Base-by-base conservation (phyloP, 2,113 vertebrate genomes). In the Mungos mungo region DNA sequence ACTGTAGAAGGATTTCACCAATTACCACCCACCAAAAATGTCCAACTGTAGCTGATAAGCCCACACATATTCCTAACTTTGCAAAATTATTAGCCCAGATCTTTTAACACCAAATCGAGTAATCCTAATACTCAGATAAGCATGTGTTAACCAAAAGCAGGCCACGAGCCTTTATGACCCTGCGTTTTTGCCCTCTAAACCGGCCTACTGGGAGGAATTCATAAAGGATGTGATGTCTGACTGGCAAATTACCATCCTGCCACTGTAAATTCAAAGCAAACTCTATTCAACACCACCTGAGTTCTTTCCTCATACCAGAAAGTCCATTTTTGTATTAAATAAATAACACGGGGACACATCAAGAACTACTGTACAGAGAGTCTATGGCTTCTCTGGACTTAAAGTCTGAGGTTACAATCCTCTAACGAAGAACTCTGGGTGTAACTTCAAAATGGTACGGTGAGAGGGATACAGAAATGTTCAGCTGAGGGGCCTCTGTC, bases 71-170 rank as follows among this genome's bases (percentile, higher is more conserved):
- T 83, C 35, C 72, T 72, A 89, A 89, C 82, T 86, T 88, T 81
- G 27, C 31, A 86, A 96, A 95, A 90, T 35, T 90, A 45, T 21
- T 90, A 92, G 81, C 27, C n/a, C 35, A 92, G 27, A 91, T 69
- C 65, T 88, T 93, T 41, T 90, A 71, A 80, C 38, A 74, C 71
- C 47, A 93, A 91, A 91, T 63, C 57, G 52, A 88, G n/a, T 52
- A 13, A 88, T 86, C 25, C 93, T 91, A 89, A 77, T n/a, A 57
- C 38, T 81, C 71, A 80, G 45, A 74, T n/a, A 88, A 91, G 65
- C 74, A 69, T 50, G 68, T 71, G 27, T 15, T 63, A 21, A 82
- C 50, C 86, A 27, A 89, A 81, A 92, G 74, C 29, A 95, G 88
- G 63, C 21, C 65, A 82, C 93, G 76, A 76, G 81, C 8, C 25